These are phyloP conservation scores for Aradophagus sp. DNA, from an alignment of 1,140 invertebrate genomes.

Conservation along the genomic window DNA sequence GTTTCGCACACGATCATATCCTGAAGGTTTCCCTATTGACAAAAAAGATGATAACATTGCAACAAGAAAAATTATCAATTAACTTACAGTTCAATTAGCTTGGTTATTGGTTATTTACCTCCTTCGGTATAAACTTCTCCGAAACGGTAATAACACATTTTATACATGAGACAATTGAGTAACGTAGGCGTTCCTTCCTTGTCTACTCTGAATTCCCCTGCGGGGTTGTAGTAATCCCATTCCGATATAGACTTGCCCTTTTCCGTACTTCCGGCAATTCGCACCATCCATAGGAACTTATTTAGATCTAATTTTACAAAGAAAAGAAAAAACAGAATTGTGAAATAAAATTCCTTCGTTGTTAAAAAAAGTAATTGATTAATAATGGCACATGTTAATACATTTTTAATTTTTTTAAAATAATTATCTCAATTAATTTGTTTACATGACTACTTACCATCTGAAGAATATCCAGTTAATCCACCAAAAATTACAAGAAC, in stretches of 20 bases:
- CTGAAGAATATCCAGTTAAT: constrained; percentile 97
- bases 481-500: constrained; percentile 99
- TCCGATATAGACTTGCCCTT: constrained; percentile 96
- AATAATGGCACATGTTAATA: no score
- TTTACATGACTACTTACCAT: no score
- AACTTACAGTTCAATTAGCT: no score
- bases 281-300: constrained; percentile 99
- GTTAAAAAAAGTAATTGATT: no score
- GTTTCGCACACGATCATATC: constrained; percentile 91
- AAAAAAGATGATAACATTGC: not conserved
- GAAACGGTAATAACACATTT: constrained; percentile 97
- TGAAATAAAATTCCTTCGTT: no score
- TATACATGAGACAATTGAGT: constrained; percentile 96
- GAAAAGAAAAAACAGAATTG: no score
- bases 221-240: constrained; percentile 95
- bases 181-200: constrained; percentile 89
- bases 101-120: no score
- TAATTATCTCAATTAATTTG: no score
- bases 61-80: no score
- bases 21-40: constrained; percentile 85
- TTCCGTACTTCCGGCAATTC: constrained; percentile 97
- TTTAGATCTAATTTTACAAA: constrained; percentile 91
- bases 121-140: constrained; percentile 96
- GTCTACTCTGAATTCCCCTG: constrained; percentile 95
- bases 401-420: no score